phyloP scores from a whole-genome alignment of 2,888 invertebrate genomes.

The Tetropium fuscum region DNA sequence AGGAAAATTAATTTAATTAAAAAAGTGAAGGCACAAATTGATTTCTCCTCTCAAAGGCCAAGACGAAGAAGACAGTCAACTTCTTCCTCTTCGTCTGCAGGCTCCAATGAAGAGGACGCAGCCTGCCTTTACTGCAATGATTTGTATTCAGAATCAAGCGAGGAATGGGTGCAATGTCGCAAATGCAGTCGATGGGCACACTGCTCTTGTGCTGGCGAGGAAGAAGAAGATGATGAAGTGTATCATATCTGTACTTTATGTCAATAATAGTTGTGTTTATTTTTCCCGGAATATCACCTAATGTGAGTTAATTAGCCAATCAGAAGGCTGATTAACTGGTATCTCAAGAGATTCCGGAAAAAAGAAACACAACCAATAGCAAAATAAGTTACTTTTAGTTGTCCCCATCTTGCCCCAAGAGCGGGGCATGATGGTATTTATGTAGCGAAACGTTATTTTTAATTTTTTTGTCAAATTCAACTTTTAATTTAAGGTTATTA shows the following conservation, averaged over 20 bases:
- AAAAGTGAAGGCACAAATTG: not conserved
- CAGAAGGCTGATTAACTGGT: too few species aligned
- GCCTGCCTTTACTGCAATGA: constrained; percentile 14
- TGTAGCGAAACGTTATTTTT: too few species aligned
- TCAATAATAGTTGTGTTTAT: constrained; percentile 2
- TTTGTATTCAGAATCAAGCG: constrained; percentile 6
- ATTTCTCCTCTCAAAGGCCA: too few species aligned
- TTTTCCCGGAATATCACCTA: not conserved
- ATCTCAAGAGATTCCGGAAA: too few species aligned
- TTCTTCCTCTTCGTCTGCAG: not conserved
- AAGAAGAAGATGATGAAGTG: constrained; percentile 9
- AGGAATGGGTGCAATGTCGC: not conserved
- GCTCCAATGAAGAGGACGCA: constrained; percentile 8
- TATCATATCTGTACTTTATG: constrained; percentile 2
- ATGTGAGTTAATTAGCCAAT: too few species aligned
- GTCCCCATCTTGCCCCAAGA: constrained; percentile 1
- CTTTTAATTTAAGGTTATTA: not conserved
- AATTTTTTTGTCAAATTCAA: constrained; percentile 4
- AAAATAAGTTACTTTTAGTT: not conserved
- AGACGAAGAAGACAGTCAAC: not conserved
- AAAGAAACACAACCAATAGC: too few species aligned
- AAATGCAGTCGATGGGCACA: constrained; percentile 7
- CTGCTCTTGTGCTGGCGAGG: constrained; percentile 8
- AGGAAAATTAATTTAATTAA: constrained; percentile 1
- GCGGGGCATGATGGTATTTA: not conserved